Evolutionary conservation across 2,888 invertebrate genomes (phyloP).

Genomic region (Camptogramma bilineatum): DNA sequence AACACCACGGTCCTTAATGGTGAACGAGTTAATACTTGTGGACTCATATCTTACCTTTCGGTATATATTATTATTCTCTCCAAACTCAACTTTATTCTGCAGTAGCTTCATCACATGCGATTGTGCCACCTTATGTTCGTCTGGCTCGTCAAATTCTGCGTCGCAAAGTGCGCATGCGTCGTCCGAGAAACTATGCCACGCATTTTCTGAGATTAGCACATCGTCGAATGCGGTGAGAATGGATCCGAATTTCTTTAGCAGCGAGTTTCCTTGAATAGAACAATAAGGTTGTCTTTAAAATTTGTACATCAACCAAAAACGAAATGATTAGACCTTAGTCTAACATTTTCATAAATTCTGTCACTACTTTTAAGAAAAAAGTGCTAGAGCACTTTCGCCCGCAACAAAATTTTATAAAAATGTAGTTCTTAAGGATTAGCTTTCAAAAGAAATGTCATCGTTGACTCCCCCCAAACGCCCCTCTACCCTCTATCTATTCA

Average conservation of each 20-base stretch:
- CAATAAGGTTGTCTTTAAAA: neutral
- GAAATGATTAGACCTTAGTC: too few species aligned
- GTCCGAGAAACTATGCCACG: constrained; percentile 66
- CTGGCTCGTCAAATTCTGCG: constrained; percentile 56
- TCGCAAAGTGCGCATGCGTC: constrained; percentile 64
- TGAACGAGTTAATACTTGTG: neutral
- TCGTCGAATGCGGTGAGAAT: constrained; percentile 54
- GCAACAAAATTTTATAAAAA: too few species aligned
- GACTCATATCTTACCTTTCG: constrained; percentile 55
- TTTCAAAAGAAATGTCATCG: too few species aligned
- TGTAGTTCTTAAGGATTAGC: too few species aligned
- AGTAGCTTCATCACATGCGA: constrained; percentile 62
- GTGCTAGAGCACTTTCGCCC: too few species aligned
- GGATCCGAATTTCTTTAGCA: constrained; percentile 46
- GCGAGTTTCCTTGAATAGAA: constrained; percentile 27
- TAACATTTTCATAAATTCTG: too few species aligned
- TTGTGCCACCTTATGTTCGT: constrained; percentile 54
- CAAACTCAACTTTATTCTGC: constrained; percentile 55
- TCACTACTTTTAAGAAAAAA: too few species aligned
- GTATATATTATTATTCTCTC: constrained; percentile 51
- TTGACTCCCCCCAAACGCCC: too few species aligned
- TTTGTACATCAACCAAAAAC: too few species aligned
- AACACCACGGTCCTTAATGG: too few species aligned
- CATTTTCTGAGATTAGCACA: constrained; percentile 53
- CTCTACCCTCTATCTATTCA: too few species aligned